Base-by-base conservation (phyloP, 2,113 vertebrate species). In the Illadopsis cleaveri region DNA sequence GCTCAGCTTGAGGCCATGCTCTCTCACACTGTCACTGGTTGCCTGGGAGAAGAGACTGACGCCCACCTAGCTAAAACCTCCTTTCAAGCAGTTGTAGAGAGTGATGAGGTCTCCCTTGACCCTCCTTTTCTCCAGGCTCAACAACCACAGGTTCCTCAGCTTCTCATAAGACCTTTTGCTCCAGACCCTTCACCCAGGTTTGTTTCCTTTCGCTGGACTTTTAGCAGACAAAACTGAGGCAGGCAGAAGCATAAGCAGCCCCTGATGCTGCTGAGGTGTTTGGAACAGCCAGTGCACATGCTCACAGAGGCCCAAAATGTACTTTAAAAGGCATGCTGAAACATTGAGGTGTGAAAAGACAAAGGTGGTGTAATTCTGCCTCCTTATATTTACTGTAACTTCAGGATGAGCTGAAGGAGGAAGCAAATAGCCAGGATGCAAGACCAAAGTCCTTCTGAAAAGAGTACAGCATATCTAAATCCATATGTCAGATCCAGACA, bases 251-350 rank as follows among this genome's bases (percentile, higher is more conserved):
- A 0, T 9, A 21, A 65, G 61, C 44, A 37, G 37, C 21, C 18
- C 2, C 38, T 40, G 65, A 10, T 76, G 56, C 38, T 61, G 40
- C 22, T 6, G 54, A 40, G 37, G n/a, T 37, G 22, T 35, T 42
- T 11, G 21, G 25, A 38, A 25, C 12, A 42, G 57, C 12, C 9
- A 1, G 22, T 8, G n/a, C 0, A 1, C 1, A 1, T 22, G 17
- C 11, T 68, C 47, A 31, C 6, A 1, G 13, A 76, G 33, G 15
- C 24, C 35, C 3, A 0, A 51, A 86, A 35, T 8, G 16, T 17
- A 6, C 62, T 50, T 5, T 1, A 21, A 56, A 30, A 75, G 21
- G n/a, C 25, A 30, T 10, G 28, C 38, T 30, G 25, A 25, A 68
- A 60, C 31, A 27, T 0, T 53, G 60, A 75, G 31, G 24, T 81